Percentiles rank a stretch among this genome's conserved stretches.
Evolutionary conservation across 2,888 invertebrate genomes (phyloP).

Genomic region (Diadegma fenestrale): DNA sequence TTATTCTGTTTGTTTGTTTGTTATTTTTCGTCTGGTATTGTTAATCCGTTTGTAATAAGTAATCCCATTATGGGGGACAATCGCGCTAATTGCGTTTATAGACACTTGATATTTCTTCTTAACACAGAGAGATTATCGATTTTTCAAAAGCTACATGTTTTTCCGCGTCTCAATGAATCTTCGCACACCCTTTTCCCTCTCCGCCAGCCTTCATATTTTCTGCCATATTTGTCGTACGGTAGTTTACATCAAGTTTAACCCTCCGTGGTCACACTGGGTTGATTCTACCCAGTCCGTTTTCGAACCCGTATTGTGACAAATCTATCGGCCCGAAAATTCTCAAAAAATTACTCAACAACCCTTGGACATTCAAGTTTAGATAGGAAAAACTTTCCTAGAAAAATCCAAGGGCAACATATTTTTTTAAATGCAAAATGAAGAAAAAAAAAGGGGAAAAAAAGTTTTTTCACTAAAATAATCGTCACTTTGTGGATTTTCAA

Average conservation of each 20-base stretch:
- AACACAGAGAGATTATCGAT: slow-evolving; percentile 75
- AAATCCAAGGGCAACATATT: too few relatives aligned
- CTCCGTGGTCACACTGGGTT: too few relatives aligned
- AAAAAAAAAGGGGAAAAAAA: too few relatives aligned
- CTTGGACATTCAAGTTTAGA: too few relatives aligned
- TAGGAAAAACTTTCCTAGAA: too few relatives aligned
- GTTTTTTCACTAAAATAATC: too few relatives aligned
- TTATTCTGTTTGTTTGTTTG: slow-evolving; percentile 69
- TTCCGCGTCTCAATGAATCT: slow-evolving; percentile 12
- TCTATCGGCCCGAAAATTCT: too few relatives aligned
- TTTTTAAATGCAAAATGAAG: too few relatives aligned
- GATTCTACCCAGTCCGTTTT: too few relatives aligned
- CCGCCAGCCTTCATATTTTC: slow-evolving; percentile 40
- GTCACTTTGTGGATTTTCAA: too few relatives aligned
- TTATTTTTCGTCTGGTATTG: slow-evolving; percentile 32
- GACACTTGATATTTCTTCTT: slow-evolving; percentile 83
- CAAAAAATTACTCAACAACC: too few relatives aligned
- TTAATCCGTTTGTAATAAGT: slow-evolving; percentile 73
- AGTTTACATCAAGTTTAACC: slow-evolving; percentile 62
- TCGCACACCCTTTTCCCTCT: slow-evolving; percentile 44
- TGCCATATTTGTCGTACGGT: slow-evolving; percentile 44
- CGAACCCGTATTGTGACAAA: too few relatives aligned
- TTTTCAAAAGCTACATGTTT: slow-evolving; percentile 4
- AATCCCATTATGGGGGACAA: slow-evolving; percentile 78
- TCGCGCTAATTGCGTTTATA: slow-evolving; percentile 81